Evolutionary conservation across 2,888 invertebrate species (phyloP).

Genomic region (Gonocerus acuteangulatus): DNA sequence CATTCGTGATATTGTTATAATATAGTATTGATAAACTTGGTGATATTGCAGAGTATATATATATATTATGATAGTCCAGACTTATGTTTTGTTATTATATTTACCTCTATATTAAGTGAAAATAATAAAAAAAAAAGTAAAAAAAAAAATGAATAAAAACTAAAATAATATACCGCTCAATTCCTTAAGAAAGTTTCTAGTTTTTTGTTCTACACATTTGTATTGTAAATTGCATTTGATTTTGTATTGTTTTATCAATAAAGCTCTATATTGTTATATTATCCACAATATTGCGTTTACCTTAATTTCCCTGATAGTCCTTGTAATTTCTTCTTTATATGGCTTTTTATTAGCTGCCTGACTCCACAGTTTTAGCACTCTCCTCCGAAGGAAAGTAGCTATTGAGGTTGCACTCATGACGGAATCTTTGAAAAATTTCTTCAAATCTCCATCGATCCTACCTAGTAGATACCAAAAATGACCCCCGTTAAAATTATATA

Average conservation of each 20-base stretch:
- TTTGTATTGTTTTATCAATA: slow-evolving; percentile 27
- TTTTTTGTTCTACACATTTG: slow-evolving; percentile 11
- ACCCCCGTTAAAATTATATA: too few species aligned
- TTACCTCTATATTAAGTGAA: slow-evolving; percentile 8
- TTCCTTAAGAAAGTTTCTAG: slow-evolving; percentile 5
- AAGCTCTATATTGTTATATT: slow-evolving; percentile 25
- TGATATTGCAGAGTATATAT: slow-evolving; percentile 14
- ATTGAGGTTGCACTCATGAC: too few species aligned
- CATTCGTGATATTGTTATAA: slow-evolving; percentile 16
- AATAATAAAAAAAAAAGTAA: slow-evolving; percentile 1
- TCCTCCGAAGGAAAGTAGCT: too few species aligned
- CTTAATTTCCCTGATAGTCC: background rate
- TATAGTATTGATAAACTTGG: slow-evolving; percentile 15
- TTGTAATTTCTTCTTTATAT: too few species aligned
- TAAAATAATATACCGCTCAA: slow-evolving; percentile 8
- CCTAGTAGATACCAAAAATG: too few species aligned
- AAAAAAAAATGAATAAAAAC: slow-evolving; percentile 8
- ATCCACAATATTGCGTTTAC: slow-evolving; percentile 7
- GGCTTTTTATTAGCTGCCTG: too few species aligned
- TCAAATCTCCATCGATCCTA: too few species aligned
- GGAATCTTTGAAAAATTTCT: too few species aligned
- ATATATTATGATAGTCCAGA: slow-evolving; percentile 18
- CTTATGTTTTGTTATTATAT: slow-evolving; percentile 12
- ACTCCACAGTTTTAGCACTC: too few species aligned
- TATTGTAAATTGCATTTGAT: slow-evolving; percentile 26